Base-by-base conservation (phyloP, 1,140 invertebrate genomes). In the Caenorhabditis tropicalis region DNA sequence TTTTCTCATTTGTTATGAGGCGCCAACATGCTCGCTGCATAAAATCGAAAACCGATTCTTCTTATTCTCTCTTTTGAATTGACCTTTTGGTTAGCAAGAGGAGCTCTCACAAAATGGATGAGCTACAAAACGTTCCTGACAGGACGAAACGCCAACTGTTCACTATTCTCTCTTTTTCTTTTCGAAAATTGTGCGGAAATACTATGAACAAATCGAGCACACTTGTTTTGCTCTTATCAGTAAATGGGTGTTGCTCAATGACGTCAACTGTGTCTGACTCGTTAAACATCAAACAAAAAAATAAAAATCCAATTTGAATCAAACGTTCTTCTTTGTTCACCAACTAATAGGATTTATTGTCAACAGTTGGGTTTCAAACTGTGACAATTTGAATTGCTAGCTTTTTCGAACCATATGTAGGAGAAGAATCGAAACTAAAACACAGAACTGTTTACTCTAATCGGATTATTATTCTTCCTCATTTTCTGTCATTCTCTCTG, bases 71-170 rank as follows among this genome's bases (percentile, higher is more conserved):
- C 27, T 56, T 27, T 56, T 27, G 19, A 10, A 9, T 74, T 74
- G 65, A 43, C 36, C 65, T 74, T 43, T 74, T 74, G 10, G n/a
- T 7, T 43, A 29, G 21, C 1, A 19, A 2, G 65, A n/a, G n/a
- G n/a, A 74, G 36, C 33, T 19, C 12, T 5, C 7, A 27, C n/a
- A 43, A 24, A 74, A 74, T 74, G 33, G 36, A 74, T 74, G 65
- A 74, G 65, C 65, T 74, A 19, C 33, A 9, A 74, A 21, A 74
- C 27, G 65, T 74, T 74, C 65, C 43, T 74, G 65, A 74, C 36
- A 24, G 39, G 36, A 43, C 51, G 21, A 36, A 43, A 33, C 15
- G 27, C 65, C 65, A 74, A 74, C 65, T 74, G 33, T 74, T 74
- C 65, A 39, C 19, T 19, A n/a, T 60, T 16, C 33, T 33, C 15